These are phyloP conservation scores for Styela clava DNA, from an alignment of 23 tunicate genomes.

Conservation along the genomic window DNA sequence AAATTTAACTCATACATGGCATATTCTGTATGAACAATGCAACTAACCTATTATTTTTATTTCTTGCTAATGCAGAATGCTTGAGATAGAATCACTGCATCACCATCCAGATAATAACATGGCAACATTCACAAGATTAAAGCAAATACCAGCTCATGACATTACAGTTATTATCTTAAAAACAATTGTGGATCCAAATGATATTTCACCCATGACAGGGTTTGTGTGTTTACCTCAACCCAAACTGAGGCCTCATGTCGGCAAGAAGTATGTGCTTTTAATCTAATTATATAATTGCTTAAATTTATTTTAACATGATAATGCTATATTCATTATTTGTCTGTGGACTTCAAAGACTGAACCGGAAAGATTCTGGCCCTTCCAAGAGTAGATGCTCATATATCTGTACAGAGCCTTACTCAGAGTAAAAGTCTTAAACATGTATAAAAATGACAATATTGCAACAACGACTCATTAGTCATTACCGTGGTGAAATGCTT, in stretches of 20 bases:
- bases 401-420: too few species aligned
- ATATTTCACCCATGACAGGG: constrained; percentile 20
- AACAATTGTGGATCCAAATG: constrained; percentile 17
- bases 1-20: too few species aligned
- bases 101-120: constrained; percentile 56
- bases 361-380: too few species aligned
- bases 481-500: too few species aligned
- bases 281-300: background rate
- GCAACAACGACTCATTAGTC: too few species aligned
- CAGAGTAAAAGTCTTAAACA: too few species aligned
- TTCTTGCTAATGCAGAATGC: constrained; percentile 27
- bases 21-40: background rate
- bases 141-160: constrained; percentile 38
- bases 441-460: too few species aligned
- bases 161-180: constrained; percentile 35
- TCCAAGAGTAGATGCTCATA: too few species aligned
- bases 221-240: constrained; percentile 74
- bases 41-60: too few species aligned
- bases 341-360: background rate
- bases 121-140: constrained; percentile 27
- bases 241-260: constrained; percentile 34
- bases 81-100: constrained; percentile 13
- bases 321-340: background rate
- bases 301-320: background rate
- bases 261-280: constrained; percentile 38